Conservation (phyloP, 2,888 invertebrate species). For the Phortica okadai region DNA sequence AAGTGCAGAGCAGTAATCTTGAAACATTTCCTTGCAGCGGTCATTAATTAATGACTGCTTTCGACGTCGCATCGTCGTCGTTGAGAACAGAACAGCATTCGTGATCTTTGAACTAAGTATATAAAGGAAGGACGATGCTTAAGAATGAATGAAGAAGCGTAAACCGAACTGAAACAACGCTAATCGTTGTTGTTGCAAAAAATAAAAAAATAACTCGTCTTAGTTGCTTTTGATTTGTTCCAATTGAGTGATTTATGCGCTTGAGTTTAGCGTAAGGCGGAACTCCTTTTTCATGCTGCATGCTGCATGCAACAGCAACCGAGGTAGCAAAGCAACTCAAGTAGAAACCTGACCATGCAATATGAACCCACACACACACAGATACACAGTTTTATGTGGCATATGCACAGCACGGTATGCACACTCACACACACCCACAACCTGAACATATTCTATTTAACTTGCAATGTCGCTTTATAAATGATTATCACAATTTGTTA, state of each 20-base stretch:
- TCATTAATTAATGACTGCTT: constrained; percentile 20
- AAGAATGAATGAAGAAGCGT: not conserved
- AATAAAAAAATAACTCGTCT: not conserved
- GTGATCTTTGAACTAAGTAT: constrained; percentile 10
- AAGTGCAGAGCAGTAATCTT: not conserved
- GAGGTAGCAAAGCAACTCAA: constrained; percentile 30
- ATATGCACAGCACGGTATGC: not conserved
- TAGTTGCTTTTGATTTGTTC: constrained; percentile 49
- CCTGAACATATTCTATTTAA: constrained; percentile 33
- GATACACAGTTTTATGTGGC: not conserved
- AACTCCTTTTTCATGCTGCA: not conserved
- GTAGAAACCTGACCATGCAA: constrained; percentile 36
- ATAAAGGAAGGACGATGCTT: not conserved
- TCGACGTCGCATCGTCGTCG: no score
- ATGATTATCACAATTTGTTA: constrained; percentile 51
- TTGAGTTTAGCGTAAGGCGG: constrained; percentile 49
- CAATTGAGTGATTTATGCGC: constrained; percentile 69
- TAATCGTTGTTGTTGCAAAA: not conserved
- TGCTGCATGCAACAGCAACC: not conserved
- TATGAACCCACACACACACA: constrained; percentile 28
- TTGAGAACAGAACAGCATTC: not conserved
- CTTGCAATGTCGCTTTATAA: constrained; percentile 36
- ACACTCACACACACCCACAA: not conserved
- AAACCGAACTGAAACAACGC: not conserved
- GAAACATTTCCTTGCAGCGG: not conserved